Base-by-base conservation (phyloP, 2,797 vertebrate genomes). In the Rhincodon typus region DNA sequence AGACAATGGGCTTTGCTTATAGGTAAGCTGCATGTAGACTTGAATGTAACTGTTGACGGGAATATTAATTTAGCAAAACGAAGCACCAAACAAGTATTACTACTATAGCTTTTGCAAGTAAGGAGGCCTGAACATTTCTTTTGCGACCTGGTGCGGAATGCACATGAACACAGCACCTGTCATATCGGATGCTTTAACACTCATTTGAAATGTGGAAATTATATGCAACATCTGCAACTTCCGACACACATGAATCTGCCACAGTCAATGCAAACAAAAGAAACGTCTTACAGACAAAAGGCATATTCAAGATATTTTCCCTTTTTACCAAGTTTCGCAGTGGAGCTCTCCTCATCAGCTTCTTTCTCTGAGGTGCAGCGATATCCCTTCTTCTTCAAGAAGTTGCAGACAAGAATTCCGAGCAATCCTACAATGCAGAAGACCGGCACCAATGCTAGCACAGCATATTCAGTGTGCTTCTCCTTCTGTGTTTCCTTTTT, bases 381-480 rank as follows among this genome's bases (percentile, higher is more conserved):
- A 97, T 98, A 99, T 57, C 99, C 99, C 96, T 99, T 99, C 97
- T 98, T 98, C 97, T 99, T 99, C 96, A 99, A 98, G 96, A 99
- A 97, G 96, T 99, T 99, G 96, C 99, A 99, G 96, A 99, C 98
- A 95, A 99, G 97, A 97, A 99, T 99, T 25, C 99, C 99, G 96
- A 99, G 42, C 95, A 99, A 97, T 0, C 99, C 99, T 98, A 99
- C 99, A 96, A 99, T 97, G 7, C 99, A 99, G 98, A 99, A 99
- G 96, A 99, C 96, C 0, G 99, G 99, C 96, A 99, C 99, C 2
- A 99, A 97, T 82, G 98, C 98, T 12, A 99, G 97, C 66, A 99
- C 98, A 0, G 98, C 99, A 0, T 98, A 99, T 97, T 99, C 98
- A 0, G 99, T 97, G 0, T 97, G 97, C 0, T 98, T 98, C 38